Percentiles rank a stretch among this genome's conserved stretches.
Evolutionary conservation across 2,888 invertebrate species (phyloP).

Genomic region (Miltochrista miniata): DNA sequence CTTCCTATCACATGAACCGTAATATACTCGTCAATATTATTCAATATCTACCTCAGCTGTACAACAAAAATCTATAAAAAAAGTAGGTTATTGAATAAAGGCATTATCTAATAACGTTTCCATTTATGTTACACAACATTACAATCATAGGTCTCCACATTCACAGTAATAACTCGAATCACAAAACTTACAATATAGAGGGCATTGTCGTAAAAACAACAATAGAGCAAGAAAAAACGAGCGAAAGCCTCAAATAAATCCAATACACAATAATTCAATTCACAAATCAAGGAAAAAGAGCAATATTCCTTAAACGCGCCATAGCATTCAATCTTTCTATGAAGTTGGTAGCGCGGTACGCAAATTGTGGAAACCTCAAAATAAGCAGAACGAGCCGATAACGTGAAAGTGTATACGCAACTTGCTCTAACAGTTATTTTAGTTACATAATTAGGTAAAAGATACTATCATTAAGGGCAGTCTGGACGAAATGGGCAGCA

Average conservation of each 20-base stretch:
- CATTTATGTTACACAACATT: not conserved
- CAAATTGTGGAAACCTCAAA: conserved; percentile 10
- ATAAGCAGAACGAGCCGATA: not conserved
- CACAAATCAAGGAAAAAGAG: conserved; percentile 53
- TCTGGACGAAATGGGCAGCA: too few relatives aligned
- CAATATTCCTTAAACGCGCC: conserved; percentile 50
- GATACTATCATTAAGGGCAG: too few relatives aligned
- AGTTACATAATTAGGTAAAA: too few relatives aligned
- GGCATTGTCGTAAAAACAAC: conserved; percentile 37
- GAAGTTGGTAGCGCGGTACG: conserved; percentile 19
- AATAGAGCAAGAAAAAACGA: conserved; percentile 38
- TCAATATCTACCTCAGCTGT: too few relatives aligned
- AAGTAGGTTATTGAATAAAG: too few relatives aligned
- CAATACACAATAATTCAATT: conserved; percentile 58
- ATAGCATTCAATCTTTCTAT: conserved; percentile 41
- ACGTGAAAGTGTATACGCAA: too few relatives aligned
- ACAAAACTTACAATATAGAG: conserved; percentile 23
- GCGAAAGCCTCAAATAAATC: conserved; percentile 45
- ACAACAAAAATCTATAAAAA: too few relatives aligned
- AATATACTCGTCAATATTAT: too few relatives aligned
- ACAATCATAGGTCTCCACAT: conserved; percentile 2
- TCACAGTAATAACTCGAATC: conserved; percentile 10
- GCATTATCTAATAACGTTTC: too few relatives aligned
- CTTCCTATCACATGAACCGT: too few relatives aligned
- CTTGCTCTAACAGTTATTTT: too few relatives aligned